phyloP scores from a whole-genome alignment of 2,113 vertebrate species.

The Desmodus rotundus region DNA sequence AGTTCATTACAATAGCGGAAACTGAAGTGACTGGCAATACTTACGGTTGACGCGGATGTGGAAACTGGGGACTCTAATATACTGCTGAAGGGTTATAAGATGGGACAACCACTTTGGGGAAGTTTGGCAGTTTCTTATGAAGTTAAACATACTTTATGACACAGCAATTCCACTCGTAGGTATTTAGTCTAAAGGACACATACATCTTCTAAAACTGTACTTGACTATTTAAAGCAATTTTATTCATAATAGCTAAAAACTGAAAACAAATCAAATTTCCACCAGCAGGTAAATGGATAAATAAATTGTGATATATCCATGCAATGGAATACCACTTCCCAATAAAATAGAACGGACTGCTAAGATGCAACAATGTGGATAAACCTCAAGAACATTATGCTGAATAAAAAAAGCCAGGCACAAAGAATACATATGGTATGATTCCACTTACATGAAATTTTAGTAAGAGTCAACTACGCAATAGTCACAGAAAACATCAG shows the following conservation, averaged over 20 bases:
- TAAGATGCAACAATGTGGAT: not conserved
- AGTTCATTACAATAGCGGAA: not conserved
- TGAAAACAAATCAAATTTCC: not conserved
- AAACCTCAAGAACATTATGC: not conserved
- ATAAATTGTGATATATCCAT: not conserved
- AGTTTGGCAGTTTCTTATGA: not conserved
- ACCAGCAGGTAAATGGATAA: not conserved
- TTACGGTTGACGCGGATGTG: not conserved
- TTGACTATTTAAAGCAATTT: not conserved
- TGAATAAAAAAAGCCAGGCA: slow-evolving; percentile 5
- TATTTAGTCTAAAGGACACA: not conserved
- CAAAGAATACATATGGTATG: not conserved
- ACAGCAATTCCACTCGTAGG: not conserved
- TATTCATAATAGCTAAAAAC: not conserved
- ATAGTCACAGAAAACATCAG: not conserved
- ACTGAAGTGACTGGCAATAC: not conserved
- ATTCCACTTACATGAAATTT: not conserved
- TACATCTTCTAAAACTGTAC: not conserved
- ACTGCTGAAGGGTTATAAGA: not conserved
- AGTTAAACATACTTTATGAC: not conserved
- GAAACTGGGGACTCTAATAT: not conserved
- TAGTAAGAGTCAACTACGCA: not conserved
- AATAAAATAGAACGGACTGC: not conserved
- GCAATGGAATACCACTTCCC: not conserved
- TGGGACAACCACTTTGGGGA: not conserved